Evolutionary conservation across 2,113 vertebrate species (phyloP).

Genomic region (Lepus timidus): DNA sequence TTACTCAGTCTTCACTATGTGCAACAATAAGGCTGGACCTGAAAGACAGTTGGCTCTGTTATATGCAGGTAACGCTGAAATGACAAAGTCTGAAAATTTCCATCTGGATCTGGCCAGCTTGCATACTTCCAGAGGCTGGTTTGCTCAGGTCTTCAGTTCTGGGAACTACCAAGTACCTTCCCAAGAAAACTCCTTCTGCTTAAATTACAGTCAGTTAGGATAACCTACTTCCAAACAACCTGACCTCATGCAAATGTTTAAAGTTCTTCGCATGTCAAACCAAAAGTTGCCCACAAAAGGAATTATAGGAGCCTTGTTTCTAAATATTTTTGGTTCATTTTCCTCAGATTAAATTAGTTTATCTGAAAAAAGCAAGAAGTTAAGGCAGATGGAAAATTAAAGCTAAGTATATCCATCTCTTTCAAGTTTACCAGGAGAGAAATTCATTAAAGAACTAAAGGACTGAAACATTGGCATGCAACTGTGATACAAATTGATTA

Average conservation of each 20-base stretch:
- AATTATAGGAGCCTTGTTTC: not conserved
- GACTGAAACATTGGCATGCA: not conserved
- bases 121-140: not conserved
- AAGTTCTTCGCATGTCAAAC: not conserved
- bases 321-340: not conserved
- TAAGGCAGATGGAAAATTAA: not conserved
- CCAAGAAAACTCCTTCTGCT: not conserved
- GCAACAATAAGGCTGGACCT: not conserved
- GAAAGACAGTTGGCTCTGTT: not conserved
- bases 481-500: constrained; percentile 4
- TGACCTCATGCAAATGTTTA: not conserved
- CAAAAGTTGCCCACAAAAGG: not conserved
- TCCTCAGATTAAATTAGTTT: not conserved
- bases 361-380: not conserved
- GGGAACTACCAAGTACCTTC: not conserved
- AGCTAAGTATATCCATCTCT: not conserved
- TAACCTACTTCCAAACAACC: not conserved
- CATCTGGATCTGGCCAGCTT: not conserved
- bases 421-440: constrained; percentile 12
- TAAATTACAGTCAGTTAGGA: not conserved
- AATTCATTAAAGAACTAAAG: constrained; percentile 51
- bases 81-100: not conserved
- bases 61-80: not conserved
- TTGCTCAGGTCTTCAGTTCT: not conserved
- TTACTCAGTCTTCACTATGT: not conserved